These are phyloP conservation scores for Schizothorax lantsangensis DNA, from an alignment of 2,797 vertebrate species.

Conservation along the genomic window DNA sequence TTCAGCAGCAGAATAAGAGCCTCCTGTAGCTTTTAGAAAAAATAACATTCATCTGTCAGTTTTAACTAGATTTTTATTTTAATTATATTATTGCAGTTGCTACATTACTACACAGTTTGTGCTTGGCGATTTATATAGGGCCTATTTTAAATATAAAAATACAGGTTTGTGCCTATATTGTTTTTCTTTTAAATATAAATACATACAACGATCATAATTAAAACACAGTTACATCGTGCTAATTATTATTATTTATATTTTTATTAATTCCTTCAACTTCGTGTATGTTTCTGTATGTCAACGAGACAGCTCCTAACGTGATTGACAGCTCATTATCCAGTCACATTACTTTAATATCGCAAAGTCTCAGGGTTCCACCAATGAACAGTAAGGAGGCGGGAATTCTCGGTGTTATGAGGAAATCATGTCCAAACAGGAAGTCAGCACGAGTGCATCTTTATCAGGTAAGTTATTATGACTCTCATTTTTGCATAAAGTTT, in stretches of 20 bases:
- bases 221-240: background rate
- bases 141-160: background rate
- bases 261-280: background rate
- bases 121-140: background rate
- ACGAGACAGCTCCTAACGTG: background rate
- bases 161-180: background rate
- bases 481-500: background rate
- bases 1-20: background rate
- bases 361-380: conserved; percentile 38
- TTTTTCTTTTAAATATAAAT: background rate
- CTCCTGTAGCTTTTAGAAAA: background rate
- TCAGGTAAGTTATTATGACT: background rate
- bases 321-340: conserved; percentile 38
- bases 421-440: conserved; percentile 31
- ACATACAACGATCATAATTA: background rate
- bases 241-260: background rate
- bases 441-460: background rate
- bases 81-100: background rate
- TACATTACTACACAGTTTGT: background rate
- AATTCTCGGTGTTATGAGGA: conserved; percentile 15
- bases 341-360: background rate
- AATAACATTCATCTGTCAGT: background rate
- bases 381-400: conserved; percentile 52
- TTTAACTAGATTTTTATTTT: background rate
- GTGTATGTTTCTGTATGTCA: background rate